Percentiles rank a stretch among this genome's conserved stretches.
Conservation (phyloP, 2,888 invertebrate species). For the Polyommatus icarus region DNA sequence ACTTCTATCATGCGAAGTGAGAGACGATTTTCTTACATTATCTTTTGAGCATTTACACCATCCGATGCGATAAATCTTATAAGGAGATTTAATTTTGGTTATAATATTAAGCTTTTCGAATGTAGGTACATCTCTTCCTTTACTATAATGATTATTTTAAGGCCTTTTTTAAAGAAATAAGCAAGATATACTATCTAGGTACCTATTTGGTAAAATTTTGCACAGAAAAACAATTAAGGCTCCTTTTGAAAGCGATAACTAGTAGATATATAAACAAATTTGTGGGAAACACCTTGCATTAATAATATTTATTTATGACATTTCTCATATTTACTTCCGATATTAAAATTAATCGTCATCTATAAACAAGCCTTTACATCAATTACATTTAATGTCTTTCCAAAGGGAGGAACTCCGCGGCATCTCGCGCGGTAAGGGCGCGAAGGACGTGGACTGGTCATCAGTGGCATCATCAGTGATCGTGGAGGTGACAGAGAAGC, state of each 20-base stretch:
- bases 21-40: constrained; percentile 27
- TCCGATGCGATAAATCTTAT: neutral
- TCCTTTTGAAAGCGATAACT: too few species aligned
- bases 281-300: too few species aligned
- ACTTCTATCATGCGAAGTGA: constrained; percentile 37
- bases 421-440: constrained; percentile 89
- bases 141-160: too few species aligned
- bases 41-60: constrained; percentile 7
- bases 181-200: too few species aligned
- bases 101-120: too few species aligned
- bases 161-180: too few species aligned
- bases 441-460: constrained; percentile 93
- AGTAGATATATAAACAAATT: too few species aligned
- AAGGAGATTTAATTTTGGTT: too few species aligned
- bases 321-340: neutral
- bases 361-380: neutral
- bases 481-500: constrained; percentile 83
- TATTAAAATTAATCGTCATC: neutral
- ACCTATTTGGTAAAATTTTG: too few species aligned
- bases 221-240: too few species aligned
- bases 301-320: too few species aligned
- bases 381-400: neutral
- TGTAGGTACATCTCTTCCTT: too few species aligned
- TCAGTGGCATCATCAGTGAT: constrained; percentile 84
- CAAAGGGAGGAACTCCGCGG: constrained; percentile 91